phyloP scores from a whole-genome alignment of 23 tunicate species.

The Styela plicata region DNA sequence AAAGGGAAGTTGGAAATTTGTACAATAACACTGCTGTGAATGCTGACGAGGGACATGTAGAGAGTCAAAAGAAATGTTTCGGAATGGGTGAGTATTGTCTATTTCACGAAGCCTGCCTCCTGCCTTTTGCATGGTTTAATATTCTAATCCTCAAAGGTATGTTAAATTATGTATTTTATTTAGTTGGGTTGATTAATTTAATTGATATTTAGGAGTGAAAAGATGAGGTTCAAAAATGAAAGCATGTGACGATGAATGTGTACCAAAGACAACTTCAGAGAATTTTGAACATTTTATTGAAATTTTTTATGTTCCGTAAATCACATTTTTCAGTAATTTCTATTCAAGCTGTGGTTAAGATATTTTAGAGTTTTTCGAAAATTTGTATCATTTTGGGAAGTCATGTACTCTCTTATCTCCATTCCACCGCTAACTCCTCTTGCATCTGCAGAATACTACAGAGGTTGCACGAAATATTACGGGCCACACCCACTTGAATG shows the following conservation, averaged over 20 bases:
- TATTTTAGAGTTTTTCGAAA: background rate
- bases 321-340: background rate
- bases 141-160: too few relatives aligned
- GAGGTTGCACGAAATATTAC: background rate
- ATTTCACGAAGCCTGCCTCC: too few relatives aligned
- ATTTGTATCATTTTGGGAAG: background rate
- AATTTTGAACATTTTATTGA: too few relatives aligned
- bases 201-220: too few relatives aligned
- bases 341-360: background rate
- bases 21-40: background rate
- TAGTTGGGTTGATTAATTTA: too few relatives aligned
- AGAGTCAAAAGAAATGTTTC: slow-evolving; percentile 19
- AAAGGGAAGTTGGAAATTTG: background rate
- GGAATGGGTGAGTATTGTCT: slow-evolving; percentile 42
- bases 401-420: background rate
- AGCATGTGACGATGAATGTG: too few relatives aligned
- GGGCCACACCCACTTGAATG: slow-evolving; percentile 14
- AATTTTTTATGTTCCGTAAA: too few relatives aligned
- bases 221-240: too few relatives aligned
- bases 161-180: too few relatives aligned
- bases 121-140: too few relatives aligned
- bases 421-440: background rate
- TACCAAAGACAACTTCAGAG: too few relatives aligned
- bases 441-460: background rate
- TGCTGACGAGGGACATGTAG: slow-evolving; percentile 11